Evolutionary conservation across 2,888 invertebrate species (phyloP).

Genomic region (Harpalus rufipes): DNA sequence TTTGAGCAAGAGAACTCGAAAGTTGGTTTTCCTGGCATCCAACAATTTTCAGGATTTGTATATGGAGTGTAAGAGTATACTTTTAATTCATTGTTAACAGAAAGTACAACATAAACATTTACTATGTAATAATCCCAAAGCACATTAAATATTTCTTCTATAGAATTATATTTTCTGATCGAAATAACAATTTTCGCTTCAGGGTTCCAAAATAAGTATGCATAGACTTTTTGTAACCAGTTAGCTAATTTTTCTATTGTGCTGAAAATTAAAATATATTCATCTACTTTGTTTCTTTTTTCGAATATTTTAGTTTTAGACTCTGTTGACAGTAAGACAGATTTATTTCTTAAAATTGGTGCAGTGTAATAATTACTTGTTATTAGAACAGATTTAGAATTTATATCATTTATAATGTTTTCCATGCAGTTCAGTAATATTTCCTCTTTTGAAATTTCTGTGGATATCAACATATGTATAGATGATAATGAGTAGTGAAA

Average conservation of each 20-base stretch:
- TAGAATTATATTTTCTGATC: not conserved
- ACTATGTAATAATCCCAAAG: constrained; percentile 12
- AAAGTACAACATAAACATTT: not conserved
- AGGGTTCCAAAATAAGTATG: not conserved
- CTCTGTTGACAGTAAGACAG: not conserved
- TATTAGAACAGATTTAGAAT: not conserved
- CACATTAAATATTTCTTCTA: not conserved
- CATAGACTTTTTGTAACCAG: constrained; percentile 2
- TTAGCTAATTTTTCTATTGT: not conserved
- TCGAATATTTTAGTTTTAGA: not conserved
- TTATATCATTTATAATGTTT: not conserved
- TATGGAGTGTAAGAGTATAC: not conserved
- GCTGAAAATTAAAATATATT: constrained; percentile 3
- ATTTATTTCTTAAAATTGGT: not conserved
- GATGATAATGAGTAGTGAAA: not conserved
- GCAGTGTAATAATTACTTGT: not conserved
- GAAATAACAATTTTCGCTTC: not conserved
- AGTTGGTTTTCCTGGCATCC: not conserved
- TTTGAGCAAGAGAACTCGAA: not conserved
- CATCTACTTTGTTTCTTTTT: not conserved
- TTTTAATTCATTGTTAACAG: not conserved
- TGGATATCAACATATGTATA: not conserved
- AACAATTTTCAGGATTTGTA: not conserved
- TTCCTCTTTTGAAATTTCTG: not conserved
- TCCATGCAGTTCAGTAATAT: not conserved